These are phyloP conservation scores for Andrena dorsata DNA, from an alignment of 2,888 invertebrate genomes.

Conservation along the genomic window DNA sequence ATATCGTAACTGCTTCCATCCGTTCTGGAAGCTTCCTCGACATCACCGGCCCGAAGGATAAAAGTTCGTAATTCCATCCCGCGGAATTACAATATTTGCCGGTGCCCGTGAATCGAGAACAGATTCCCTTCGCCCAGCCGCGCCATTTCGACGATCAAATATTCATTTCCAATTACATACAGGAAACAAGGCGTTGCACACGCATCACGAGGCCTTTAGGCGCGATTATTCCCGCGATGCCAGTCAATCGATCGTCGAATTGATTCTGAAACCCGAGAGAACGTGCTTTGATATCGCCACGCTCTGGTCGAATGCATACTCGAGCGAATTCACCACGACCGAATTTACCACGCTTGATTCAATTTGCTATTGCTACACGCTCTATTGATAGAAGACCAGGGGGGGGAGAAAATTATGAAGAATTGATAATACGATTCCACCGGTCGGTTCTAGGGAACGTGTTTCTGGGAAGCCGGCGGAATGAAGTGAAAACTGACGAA, in stretches of 20 bases:
- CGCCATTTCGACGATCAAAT: constrained; percentile 55
- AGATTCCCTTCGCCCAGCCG: constrained; percentile 15
- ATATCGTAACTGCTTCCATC: constrained; percentile 3
- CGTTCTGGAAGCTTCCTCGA: not conserved
- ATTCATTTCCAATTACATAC: constrained; percentile 63
- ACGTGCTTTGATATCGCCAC: constrained; percentile 24
- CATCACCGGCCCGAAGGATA: too few species aligned
- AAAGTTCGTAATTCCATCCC: too few species aligned
- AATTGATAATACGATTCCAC: too few species aligned
- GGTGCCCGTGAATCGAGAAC: constrained; percentile 21
- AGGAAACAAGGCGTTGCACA: constrained; percentile 49
- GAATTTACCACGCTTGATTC: not conserved
- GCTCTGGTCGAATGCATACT: not conserved
- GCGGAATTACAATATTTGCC: too few species aligned
- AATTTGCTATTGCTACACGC: too few species aligned
- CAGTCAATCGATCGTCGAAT: constrained; percentile 41
- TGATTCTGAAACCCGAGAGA: constrained; percentile 20
- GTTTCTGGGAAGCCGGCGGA: not conserved
- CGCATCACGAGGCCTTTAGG: constrained; percentile 14
- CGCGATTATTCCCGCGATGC: constrained; percentile 36
- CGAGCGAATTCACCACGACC: not conserved
- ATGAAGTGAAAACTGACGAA: not conserved
- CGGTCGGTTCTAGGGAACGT: too few species aligned
- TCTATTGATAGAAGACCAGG: too few species aligned
- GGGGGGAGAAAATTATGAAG: too few species aligned